These are phyloP conservation scores for Leptinotarsa haldemani DNA, from an alignment of 2,888 invertebrate genomes.

Conservation along the genomic window DNA sequence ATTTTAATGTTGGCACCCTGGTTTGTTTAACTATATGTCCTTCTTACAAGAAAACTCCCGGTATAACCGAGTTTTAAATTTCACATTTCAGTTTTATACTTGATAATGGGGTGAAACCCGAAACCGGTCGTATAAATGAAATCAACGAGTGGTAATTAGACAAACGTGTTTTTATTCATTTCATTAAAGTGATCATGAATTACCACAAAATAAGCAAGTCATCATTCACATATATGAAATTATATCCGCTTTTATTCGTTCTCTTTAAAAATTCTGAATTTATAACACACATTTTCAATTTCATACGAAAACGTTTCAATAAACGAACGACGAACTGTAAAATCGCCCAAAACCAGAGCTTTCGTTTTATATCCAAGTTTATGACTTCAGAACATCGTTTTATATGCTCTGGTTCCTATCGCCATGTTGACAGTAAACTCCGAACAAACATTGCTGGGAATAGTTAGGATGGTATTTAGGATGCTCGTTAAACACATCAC, in stretches of 20 bases:
- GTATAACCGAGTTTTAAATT: too few species aligned
- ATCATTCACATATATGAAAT: too few species aligned
- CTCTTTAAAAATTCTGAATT: not conserved
- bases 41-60: too few species aligned
- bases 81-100: too few species aligned
- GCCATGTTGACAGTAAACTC: not conserved
- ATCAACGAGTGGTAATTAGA: too few species aligned
- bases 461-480: not conserved
- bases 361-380: constrained; percentile 2
- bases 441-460: not conserved
- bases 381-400: not conserved
- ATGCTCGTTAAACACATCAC: not conserved
- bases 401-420: not conserved
- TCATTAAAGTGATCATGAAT: too few species aligned
- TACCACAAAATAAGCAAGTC: too few species aligned
- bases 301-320: not conserved
- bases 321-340: not conserved
- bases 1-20: too few species aligned
- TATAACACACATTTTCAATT: not conserved
- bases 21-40: too few species aligned
- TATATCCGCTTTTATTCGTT: not conserved
- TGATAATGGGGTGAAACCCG: too few species aligned
- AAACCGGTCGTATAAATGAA: too few species aligned
- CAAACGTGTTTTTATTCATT: too few species aligned
- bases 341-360: not conserved